Base-by-base conservation (phyloP, 2,888 invertebrate genomes). In the Argynnis bischoffii region DNA sequence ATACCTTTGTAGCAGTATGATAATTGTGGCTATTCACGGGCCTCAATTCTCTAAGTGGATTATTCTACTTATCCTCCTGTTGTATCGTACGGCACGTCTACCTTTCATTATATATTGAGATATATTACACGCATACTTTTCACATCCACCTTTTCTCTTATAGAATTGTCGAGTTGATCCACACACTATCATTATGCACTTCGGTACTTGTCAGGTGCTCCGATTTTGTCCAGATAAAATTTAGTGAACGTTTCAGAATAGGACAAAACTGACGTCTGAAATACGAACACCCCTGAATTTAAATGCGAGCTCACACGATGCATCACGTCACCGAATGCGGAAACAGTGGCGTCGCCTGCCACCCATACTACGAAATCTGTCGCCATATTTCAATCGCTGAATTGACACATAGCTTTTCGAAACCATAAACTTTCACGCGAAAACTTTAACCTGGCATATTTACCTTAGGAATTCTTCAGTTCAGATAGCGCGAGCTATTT, bases 341-440 rank as follows among this genome's bases (percentile, higher is more conserved):
- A 94, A 94, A 94, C 94, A 93, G 93, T 93, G 90, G 93, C 94
- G 95, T 94, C 94, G 94, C 94, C 94, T 74, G 75, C 77, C 77
- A 73, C 77, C 76, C 75, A 73, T 70, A 70, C 78, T 80, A 80
- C 81, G 80, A 79, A 80, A 83, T 79, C 79, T 82, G 81, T 77
- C 82, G 83, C 89, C 83, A 88, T 92, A 92, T 89, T 90, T 92
- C 92, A 91, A 90, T 90, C 87, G 82, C 72, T 77, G 85, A 88
- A 92, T 91, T 89, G 92, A 92, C 92, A 89, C 89, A 90, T 88
- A 77, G 88, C 87, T 84, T 83, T 84, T 79, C 76, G 81, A 77
- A 81, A 84, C 82, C 80, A 82, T 83, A 89, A 92, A 92, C 76
- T 92, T 92, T 81, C 78, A 81, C 81, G 84, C 79, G 82, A 84